phyloP scores from a whole-genome alignment of 2,113 vertebrate species.

The Rhizomys pruinosus region DNA sequence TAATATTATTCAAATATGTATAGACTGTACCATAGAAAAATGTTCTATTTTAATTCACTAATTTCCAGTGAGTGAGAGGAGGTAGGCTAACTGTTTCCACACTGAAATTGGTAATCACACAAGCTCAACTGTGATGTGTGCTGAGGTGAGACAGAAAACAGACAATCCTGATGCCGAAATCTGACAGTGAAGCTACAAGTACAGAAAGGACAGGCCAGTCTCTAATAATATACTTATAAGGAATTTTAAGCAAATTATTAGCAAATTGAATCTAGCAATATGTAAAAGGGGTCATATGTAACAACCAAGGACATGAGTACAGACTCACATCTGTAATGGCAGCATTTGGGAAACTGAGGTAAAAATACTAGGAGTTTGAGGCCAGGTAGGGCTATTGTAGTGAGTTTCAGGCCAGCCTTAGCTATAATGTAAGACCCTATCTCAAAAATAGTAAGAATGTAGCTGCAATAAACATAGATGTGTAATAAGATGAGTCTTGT shows the following conservation, averaged over 20 bases:
- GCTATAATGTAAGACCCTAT: neutral
- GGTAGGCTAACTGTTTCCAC: neutral
- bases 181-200: neutral
- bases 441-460: too few relatives aligned
- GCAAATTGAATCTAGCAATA: neutral
- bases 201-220: neutral
- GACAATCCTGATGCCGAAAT: neutral
- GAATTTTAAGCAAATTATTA: slow-evolving; percentile 39
- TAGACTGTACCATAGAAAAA: neutral
- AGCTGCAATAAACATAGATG: too few relatives aligned
- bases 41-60: neutral
- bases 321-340: neutral
- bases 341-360: neutral
- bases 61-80: neutral
- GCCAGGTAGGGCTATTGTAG: neutral
- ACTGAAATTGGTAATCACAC: neutral
- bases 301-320: neutral
- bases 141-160: neutral
- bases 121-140: neutral
- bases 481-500: too few relatives aligned
- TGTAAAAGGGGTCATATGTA: neutral
- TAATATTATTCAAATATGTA: neutral
- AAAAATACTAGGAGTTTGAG: neutral
- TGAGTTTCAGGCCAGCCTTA: neutral
- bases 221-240: slow-evolving; percentile 1